Conservation (phyloP, 1,140 invertebrate genomes). For the Rhizoglyphus robini region DNA sequence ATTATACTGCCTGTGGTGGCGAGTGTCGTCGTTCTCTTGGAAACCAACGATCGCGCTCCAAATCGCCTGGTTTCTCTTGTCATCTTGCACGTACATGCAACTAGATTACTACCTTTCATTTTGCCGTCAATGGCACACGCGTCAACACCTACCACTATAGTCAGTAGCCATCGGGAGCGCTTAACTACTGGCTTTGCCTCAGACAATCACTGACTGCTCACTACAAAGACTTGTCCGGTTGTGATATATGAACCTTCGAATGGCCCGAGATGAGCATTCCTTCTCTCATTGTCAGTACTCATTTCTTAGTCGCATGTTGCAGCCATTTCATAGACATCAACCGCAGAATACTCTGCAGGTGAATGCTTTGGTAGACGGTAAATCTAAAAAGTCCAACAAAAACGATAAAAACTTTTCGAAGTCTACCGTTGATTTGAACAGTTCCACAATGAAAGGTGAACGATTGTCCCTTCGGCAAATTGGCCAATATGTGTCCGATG, state of each 20-base stretch:
- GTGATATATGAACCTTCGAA: not conserved
- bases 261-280: not conserved
- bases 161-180: too few species aligned
- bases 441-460: not conserved
- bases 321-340: not conserved
- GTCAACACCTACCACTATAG: too few species aligned
- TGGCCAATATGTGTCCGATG: not conserved
- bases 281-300: not conserved
- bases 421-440: constrained; percentile 1
- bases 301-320: constrained; percentile 1
- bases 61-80: not conserved
- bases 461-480: not conserved
- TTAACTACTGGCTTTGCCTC: too few species aligned
- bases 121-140: too few species aligned
- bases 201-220: too few species aligned
- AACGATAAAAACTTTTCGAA: not conserved
- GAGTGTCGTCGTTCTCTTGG: constrained; percentile 3
- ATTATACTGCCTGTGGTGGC: too few species aligned
- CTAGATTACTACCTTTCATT: too few species aligned
- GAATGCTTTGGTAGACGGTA: not conserved
- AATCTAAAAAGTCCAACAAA: not conserved
- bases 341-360: not conserved
- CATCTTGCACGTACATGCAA: not conserved
- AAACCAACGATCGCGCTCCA: not conserved
- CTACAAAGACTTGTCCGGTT: not conserved